Evolutionary conservation across 2,113 vertebrate genomes (phyloP).

Genomic region (Catagonus wagneri): DNA sequence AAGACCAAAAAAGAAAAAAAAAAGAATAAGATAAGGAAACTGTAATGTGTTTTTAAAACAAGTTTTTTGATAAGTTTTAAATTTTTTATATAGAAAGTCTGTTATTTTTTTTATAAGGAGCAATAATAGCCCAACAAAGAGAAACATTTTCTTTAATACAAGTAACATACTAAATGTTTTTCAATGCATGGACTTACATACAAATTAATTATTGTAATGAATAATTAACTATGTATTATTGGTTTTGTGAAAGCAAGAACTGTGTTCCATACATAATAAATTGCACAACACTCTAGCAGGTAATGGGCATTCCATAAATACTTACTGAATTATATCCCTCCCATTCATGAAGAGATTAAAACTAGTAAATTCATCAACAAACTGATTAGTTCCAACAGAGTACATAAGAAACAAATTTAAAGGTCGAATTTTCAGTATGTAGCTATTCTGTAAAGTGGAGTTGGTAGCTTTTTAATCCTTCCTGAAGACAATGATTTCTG

Average conservation of each 20-base stretch:
- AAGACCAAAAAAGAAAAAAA: constrained; percentile 23
- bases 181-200: not conserved
- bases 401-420: constrained; percentile 39
- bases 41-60: constrained; percentile 48
- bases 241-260: not conserved
- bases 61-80: not conserved
- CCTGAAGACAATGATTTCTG: not conserved
- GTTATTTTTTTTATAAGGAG: constrained; percentile 16
- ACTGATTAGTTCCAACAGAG: not conserved
- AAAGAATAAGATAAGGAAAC: not conserved
- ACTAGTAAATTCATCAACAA: constrained; percentile 19
- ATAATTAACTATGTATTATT: constrained; percentile 43
- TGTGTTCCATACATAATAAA: constrained; percentile 14
- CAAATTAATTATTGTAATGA: constrained; percentile 6
- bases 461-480: constrained; percentile 25
- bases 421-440: not conserved
- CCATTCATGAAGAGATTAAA: constrained; percentile 35
- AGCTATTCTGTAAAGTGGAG: not conserved
- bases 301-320: constrained; percentile 26
- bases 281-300: not conserved
- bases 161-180: constrained; percentile 38
- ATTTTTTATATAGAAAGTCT: constrained; percentile 33
- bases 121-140: not conserved
- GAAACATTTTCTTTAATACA: constrained; percentile 36
- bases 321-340: not conserved